Evolutionary conservation across 2,797 vertebrate genomes (phyloP), one percentile per base, ranked within the genome.

Genomic region (Naso thynnoides): DNA sequence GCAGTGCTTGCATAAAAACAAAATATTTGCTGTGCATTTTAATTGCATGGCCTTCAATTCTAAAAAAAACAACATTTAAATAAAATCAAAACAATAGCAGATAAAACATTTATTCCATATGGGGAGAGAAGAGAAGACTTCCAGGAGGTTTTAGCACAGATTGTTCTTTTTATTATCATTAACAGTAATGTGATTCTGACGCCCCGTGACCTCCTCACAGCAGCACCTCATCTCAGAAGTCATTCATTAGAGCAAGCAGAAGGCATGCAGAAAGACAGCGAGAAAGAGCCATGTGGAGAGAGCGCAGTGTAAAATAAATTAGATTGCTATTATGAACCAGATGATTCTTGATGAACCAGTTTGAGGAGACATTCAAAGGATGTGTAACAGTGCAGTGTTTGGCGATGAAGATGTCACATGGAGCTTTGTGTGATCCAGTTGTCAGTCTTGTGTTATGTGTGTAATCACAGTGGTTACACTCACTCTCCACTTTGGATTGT

Each of bases 131-230:
- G 64, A 77, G 72, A 79, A 80, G 89, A 92, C 89, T 86, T 89
- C 85, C 68, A 87, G 85, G 90, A 86, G 89, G 83, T 91, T 93
- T n/a, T 89, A 87, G 88, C 86, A 78, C 91, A 93, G 91, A 94
- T 91, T 93, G 92, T 92, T 94, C 89, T 93, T 94, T 95, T 94
- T 93, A 93, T 94, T 94, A 90, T 92, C 89, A 92, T 94, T 94
- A 94, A 92, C 93, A 92, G 88, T 91, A 93, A 93, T 93, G 91
- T 92, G 91, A 93, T 93, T 90, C 88, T 61, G 91, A 90, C 86
- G 91, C 91, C 93, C 92, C 90, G 88, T 93, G 91, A 94, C 93
- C 92, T 87, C 86, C 84, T 88, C 92, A 86, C 93, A 93, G 92
- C 89, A 87, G 91, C 89, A 89, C 84, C 90, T 91, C 91, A 92